A percentile compares a stretch with the other conserved stretches of the same genome.
phyloP scores from a whole-genome alignment of 1,140 invertebrate species.

The Anoplolepis gracilipes region DNA sequence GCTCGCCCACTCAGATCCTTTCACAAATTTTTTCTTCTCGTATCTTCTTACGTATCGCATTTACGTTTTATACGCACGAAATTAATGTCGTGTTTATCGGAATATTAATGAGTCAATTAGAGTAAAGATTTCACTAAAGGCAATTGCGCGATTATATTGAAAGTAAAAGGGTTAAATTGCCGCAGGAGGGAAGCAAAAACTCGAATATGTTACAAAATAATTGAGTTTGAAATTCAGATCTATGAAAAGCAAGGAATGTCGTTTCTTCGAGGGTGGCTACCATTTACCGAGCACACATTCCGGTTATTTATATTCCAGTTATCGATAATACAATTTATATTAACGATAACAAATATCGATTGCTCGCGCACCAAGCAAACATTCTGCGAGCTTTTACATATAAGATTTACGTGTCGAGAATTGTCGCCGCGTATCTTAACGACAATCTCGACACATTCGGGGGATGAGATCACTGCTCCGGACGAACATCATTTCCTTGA shows the following conservation, averaged over 20 bases:
- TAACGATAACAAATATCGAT: constrained; percentile 32
- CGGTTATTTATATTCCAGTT: constrained; percentile 18
- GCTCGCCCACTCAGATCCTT: constrained; percentile 63
- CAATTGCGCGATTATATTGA: not conserved
- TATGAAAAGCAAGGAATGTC: constrained; percentile 23
- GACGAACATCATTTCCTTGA: constrained; percentile 44
- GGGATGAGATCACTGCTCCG: constrained; percentile 25
- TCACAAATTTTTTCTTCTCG: not conserved
- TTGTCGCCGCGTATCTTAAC: constrained; percentile 54
- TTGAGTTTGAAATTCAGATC: not conserved
- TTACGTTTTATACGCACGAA: constrained; percentile 20
- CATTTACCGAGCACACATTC: constrained; percentile 32
- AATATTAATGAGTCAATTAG: constrained; percentile 37
- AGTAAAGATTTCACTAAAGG: not conserved
- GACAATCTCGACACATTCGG: constrained; percentile 51
- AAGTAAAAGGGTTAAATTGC: not conserved
- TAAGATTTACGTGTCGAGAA: constrained; percentile 38
- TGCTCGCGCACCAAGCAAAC: not conserved
- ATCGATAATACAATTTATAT: too few species aligned
- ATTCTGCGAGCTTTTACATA: constrained; percentile 3
- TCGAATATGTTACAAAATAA: not conserved
- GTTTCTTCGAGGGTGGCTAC: constrained; percentile 6
- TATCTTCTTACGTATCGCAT: constrained; percentile 1
- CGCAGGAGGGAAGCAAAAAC: not conserved
- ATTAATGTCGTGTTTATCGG: constrained; percentile 38